Percentiles rank a stretch among this genome's conserved stretches.
Evolutionary conservation across 2,888 invertebrate genomes (phyloP).

Genomic region (Parnassius apollo): DNA sequence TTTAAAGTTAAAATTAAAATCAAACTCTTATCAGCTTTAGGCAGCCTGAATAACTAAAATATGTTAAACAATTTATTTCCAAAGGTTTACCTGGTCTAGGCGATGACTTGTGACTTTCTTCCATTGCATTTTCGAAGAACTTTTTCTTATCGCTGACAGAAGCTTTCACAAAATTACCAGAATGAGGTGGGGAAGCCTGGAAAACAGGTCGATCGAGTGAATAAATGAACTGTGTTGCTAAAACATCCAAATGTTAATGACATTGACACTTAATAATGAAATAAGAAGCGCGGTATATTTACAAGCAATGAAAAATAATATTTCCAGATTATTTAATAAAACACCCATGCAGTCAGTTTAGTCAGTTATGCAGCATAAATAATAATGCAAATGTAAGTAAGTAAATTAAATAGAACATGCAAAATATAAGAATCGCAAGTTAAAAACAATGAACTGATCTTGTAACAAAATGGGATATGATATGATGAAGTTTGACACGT

Average conservation of each 20-base stretch:
- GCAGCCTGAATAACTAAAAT: background rate
- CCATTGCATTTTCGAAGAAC: constrained; percentile 97
- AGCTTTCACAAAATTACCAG: constrained; percentile 88
- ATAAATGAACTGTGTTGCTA: background rate
- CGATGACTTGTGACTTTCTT: constrained; percentile 92
- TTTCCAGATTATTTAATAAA: constrained; percentile 54
- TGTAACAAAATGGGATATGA: constrained; percentile 62
- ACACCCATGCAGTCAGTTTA: constrained; percentile 74
- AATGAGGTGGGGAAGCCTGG: constrained; percentile 85
- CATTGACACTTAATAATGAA: constrained; percentile 44
- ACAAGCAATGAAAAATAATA: constrained; percentile 67
- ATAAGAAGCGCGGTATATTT: constrained; percentile 72
- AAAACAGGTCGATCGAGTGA: constrained; percentile 33
- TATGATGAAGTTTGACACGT: constrained; percentile 50
- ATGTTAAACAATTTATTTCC: background rate
- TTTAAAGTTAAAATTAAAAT: no score
- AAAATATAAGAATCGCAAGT: constrained; percentile 75
- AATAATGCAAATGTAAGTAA: constrained; percentile 50
- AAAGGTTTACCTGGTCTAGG: constrained; percentile 87
- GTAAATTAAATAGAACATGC: constrained; percentile 66
- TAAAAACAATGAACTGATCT: constrained; percentile 56
- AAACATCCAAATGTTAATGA: constrained; percentile 34
- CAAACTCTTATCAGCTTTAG: no score
- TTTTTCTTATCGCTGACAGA: constrained; percentile 96
- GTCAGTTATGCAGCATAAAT: constrained; percentile 50